Evolutionary conservation across 2,113 vertebrate genomes (phyloP), one percentile per base, ranked within the genome.

Genomic region (Vulpes lagopus): DNA sequence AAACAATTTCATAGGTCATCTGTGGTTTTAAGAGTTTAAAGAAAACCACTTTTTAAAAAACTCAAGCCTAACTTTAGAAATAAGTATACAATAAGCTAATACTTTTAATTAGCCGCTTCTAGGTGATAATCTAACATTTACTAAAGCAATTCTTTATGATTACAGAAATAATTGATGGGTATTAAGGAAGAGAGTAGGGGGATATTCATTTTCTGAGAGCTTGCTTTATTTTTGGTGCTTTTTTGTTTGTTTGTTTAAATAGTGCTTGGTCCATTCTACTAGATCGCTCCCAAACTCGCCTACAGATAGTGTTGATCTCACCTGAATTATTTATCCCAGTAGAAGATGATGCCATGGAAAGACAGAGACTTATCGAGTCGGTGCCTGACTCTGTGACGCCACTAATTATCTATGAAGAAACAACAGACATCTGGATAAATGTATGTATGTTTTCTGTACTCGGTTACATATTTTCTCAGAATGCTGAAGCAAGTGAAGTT

Each of bases 341-440:
- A 73, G 99, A 99, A 98, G 98, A 99, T 89, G 99, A 99, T 89
- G 98, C 98, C 95, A 99, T 99, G 98, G 99, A 99, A 94, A 98
- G 98, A 83, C 99, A 99, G 98, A 98, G 98, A 69, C 98, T 99
- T 81, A 98, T 99, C 3, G 98, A 99, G 89, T 98, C 98, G 19
- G 98, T 99, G 78, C 98, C 99, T 62, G 99, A 99, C 96, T 98
- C 98, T 93, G 98, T 99, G 94, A 98, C 99, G 1, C 99, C 99
- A 74, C 97, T 99, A 85, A 98, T 99, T 97, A 98, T 99, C 97
- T 99, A 99, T 94, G 99, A 99, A 97, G 99, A 99, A 97, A 99
- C 99, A 11, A 99, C 99, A 96, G 99, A 99, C 94, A 98, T 99
- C 98, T 99, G 99, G 99, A 99, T 99, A 98, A 99, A 99, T 73